These are phyloP conservation scores for Anableps anableps DNA, from an alignment of 2,797 vertebrate species.

Conservation along the genomic window DNA sequence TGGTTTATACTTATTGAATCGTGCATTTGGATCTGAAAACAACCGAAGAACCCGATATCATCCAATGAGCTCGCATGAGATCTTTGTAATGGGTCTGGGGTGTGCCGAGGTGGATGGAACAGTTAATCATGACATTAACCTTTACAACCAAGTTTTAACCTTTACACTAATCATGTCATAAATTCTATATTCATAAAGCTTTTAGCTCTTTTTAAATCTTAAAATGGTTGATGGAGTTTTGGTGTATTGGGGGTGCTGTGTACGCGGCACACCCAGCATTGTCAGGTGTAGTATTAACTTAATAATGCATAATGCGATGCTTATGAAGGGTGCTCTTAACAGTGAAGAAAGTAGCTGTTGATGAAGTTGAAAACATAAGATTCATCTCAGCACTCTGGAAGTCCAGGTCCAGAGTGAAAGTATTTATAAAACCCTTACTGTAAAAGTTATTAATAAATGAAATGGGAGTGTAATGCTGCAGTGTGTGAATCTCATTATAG, in stretches of 20 bases:
- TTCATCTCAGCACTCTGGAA: not conserved
- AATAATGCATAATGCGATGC: not conserved
- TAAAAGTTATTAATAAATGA: not conserved
- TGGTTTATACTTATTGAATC: not conserved
- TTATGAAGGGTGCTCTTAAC: not conserved
- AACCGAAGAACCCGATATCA: not conserved
- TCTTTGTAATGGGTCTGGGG: not conserved
- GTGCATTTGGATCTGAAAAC: not conserved
- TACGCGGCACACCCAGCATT: not conserved
- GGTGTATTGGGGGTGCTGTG: not conserved
- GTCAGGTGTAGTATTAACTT: not conserved
- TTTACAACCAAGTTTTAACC: slow-evolving; percentile 6
- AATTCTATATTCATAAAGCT: not conserved
- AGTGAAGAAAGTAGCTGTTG: not conserved
- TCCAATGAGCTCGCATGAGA: not conserved
- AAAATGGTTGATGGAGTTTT: not conserved
- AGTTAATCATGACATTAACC: slow-evolving; percentile 12
- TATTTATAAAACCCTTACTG: not conserved
- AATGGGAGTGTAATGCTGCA: slow-evolving; percentile 16
- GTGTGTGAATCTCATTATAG: slow-evolving; percentile 11
- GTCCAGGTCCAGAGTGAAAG: not conserved
- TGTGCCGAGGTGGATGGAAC: not conserved
- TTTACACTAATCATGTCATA: slow-evolving; percentile 1
- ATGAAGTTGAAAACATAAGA: not conserved
- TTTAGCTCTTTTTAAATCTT: slow-evolving; percentile 5